Percentiles rank a stretch among this genome's conserved stretches.
phyloP scores from a whole-genome alignment of 2,888 invertebrate species.

The Drosophila emarginata region DNA sequence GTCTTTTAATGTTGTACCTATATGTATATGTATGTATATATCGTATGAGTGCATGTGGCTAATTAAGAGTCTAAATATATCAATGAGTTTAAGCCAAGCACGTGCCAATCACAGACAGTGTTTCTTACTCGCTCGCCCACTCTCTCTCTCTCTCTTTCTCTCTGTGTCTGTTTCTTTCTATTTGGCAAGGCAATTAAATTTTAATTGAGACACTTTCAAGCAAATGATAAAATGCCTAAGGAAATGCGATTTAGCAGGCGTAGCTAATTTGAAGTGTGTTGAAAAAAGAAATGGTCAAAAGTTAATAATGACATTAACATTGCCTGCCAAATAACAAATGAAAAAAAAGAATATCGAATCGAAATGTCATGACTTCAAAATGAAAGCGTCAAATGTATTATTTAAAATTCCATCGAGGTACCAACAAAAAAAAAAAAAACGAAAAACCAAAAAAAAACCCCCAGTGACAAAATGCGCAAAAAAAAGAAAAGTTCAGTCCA shows the following conservation, averaged over 20 bases:
- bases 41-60: background rate
- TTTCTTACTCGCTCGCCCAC: background rate
- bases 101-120: conserved; percentile 34
- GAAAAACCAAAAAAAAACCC: conserved; percentile 4
- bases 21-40: too few relatives aligned
- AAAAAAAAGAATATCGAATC: conserved; percentile 51
- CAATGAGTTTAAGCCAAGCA: conserved; percentile 30
- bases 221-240: conserved; percentile 37
- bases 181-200: conserved; percentile 58
- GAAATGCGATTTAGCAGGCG: conserved; percentile 34
- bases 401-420: conserved; percentile 60
- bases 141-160: too few relatives aligned
- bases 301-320: conserved; percentile 65
- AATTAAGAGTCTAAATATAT: conserved; percentile 11
- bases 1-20: background rate
- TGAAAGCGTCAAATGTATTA: conserved; percentile 70
- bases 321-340: conserved; percentile 21
- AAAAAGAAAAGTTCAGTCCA: conserved; percentile 14
- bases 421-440: conserved; percentile 16
- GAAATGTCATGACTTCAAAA: conserved; percentile 54
- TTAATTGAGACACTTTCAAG: conserved; percentile 67
- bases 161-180: background rate
- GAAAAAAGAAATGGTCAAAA: conserved; percentile 58
- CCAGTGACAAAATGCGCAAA: conserved; percentile 6
- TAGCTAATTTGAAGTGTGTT: conserved; percentile 62